Conservation (phyloP, 2,113 vertebrate species). For the Crotalus viridis region DNA sequence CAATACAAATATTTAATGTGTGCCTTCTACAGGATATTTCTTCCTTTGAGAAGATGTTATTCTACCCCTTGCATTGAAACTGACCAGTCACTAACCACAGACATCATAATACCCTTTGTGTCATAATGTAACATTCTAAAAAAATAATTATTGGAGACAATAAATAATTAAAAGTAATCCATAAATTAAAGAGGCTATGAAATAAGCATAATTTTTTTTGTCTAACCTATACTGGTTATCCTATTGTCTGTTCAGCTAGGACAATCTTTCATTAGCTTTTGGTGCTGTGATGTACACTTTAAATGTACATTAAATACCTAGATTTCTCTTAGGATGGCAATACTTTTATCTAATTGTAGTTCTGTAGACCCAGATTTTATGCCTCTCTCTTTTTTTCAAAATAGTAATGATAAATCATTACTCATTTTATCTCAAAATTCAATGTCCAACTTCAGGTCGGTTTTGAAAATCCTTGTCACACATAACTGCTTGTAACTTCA, state of each 20-base stretch:
- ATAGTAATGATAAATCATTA: slow-evolving; percentile 49
- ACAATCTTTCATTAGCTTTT: slow-evolving; percentile 55
- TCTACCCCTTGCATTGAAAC: no score
- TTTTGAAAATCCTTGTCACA: neutral
- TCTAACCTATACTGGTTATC: neutral
- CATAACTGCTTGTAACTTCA: slow-evolving; percentile 36
- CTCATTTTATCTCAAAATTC: slow-evolving; percentile 8
- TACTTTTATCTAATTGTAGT: slow-evolving; percentile 39
- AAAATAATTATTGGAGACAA: neutral
- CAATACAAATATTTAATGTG: neutral
- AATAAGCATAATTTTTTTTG: slow-evolving; percentile 4
- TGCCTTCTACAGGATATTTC: neutral
- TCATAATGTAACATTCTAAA: neutral
- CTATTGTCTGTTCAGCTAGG: neutral
- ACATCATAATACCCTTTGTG: neutral
- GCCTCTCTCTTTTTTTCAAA: slow-evolving; percentile 21
- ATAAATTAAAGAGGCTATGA: neutral
- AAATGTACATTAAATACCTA: neutral
- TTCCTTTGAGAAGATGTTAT: neutral
- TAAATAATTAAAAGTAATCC: neutral
- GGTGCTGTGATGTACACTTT: slow-evolving; percentile 6
- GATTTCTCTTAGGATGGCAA: slow-evolving; percentile 37
- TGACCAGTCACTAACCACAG: neutral
- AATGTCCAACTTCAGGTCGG: slow-evolving; percentile 16
- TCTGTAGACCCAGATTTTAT: neutral